Percentiles rank a stretch among this genome's conserved stretches.
Evolutionary conservation across 1,140 invertebrate species (phyloP).

Genomic region (Cydia amplana): DNA sequence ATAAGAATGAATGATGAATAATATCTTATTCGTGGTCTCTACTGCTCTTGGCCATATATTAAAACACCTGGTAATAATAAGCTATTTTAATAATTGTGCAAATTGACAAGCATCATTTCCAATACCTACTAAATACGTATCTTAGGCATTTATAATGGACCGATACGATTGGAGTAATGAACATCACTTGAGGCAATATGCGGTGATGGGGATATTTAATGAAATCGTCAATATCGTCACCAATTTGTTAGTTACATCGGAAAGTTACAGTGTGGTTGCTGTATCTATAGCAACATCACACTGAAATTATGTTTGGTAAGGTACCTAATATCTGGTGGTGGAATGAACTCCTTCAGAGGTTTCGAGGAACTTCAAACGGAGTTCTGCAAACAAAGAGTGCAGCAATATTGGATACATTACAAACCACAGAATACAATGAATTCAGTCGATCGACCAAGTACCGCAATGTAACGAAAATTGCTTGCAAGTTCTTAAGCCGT

Average conservation of each 20-base stretch:
- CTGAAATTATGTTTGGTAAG: neutral
- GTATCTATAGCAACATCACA: neutral
- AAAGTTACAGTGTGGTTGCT: neutral
- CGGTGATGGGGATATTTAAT: slow-evolving; percentile 13
- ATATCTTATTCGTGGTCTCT: neutral
- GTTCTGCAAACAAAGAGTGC: no score
- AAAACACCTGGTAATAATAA: neutral
- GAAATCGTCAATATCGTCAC: neutral
- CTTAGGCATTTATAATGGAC: slow-evolving; percentile 4
- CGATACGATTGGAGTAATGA: slow-evolving; percentile 13
- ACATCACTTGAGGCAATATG: slow-evolving; percentile 12
- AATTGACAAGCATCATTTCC: slow-evolving; percentile 13
- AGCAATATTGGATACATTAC: no score
- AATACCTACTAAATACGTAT: slow-evolving; percentile 3
- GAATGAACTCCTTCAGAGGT: neutral
- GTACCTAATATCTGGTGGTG: neutral
- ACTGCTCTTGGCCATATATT: neutral
- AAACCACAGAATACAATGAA: no score
- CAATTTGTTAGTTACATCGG: slow-evolving; percentile 16
- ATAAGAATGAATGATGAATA: no score
- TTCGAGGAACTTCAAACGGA: no score
- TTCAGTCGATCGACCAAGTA: no score
- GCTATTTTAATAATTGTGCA: neutral
- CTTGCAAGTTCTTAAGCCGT: no score
- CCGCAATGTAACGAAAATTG: no score